Evolutionary conservation across 2,797 vertebrate genomes (phyloP).

Genomic region (Rachycentron canadum): DNA sequence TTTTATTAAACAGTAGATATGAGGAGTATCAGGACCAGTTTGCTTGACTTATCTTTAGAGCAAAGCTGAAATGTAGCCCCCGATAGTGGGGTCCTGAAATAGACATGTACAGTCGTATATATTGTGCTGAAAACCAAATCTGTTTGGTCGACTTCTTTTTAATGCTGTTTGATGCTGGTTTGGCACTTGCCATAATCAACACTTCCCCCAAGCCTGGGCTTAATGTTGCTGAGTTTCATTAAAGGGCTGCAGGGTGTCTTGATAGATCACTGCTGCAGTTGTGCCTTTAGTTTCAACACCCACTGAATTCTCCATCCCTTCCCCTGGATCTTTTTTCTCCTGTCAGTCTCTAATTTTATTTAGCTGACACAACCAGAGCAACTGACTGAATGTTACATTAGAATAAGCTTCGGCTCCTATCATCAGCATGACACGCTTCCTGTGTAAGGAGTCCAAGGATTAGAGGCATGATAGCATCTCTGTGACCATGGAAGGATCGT

Average conservation of each 20-base stretch:
- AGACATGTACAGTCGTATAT: not conserved
- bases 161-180: constrained; percentile 16
- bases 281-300: constrained; percentile 22
- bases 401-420: constrained; percentile 4
- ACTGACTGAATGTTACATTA: constrained; percentile 14
- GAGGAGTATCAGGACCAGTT: not conserved
- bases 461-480: not conserved
- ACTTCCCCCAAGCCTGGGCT: constrained; percentile 4
- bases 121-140: constrained; percentile 23
- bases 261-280: constrained; percentile 36
- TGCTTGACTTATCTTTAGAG: constrained; percentile 1
- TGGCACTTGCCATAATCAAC: not conserved
- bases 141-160: constrained; percentile 3
- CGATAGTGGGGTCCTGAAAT: not conserved
- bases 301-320: not conserved
- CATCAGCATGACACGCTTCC: constrained; percentile 22
- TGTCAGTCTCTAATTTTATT: constrained; percentile 25
- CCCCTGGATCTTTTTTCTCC: not conserved
- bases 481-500: not conserved
- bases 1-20: not conserved
- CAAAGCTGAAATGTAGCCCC: not conserved
- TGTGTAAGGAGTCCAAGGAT: not conserved
- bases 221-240: constrained; percentile 32
- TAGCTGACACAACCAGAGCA: constrained; percentile 24
- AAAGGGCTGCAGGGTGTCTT: constrained; percentile 37